These are phyloP conservation scores for Mongoloraphidia duomilia DNA, from an alignment of 2,888 invertebrate genomes.

Conservation along the genomic window DNA sequence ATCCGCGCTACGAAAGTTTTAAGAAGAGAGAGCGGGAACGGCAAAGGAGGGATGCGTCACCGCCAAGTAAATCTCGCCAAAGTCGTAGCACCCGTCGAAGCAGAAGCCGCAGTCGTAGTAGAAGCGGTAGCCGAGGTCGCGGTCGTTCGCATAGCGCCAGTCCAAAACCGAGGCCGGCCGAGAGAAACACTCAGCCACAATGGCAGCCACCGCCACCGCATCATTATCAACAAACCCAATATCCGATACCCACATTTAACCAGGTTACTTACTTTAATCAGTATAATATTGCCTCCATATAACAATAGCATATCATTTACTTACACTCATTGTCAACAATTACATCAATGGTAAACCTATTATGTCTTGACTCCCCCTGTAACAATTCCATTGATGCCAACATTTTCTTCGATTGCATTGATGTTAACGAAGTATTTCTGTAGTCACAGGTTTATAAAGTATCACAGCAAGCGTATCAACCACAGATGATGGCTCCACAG, in stretches of 20 bases:
- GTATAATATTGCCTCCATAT: too few relatives aligned
- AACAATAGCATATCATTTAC: too few relatives aligned
- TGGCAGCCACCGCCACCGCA: background rate
- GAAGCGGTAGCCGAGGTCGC: constrained; percentile 1
- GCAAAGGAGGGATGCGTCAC: background rate
- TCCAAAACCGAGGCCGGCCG: background rate
- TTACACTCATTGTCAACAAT: too few relatives aligned
- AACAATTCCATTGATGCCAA: too few relatives aligned
- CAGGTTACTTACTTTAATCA: background rate
- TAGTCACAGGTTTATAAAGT: too few relatives aligned
- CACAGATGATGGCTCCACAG: too few relatives aligned
- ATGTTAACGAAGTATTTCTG: too few relatives aligned
- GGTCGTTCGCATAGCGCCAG: background rate
- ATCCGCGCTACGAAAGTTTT: background rate
- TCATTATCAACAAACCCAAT: background rate
- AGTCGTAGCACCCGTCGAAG: constrained; percentile 9
- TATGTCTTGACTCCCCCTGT: too few relatives aligned
- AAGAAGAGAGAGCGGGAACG: constrained; percentile 14
- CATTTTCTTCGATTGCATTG: too few relatives aligned
- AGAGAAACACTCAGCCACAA: background rate
- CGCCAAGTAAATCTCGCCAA: background rate
- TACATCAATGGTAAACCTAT: too few relatives aligned
- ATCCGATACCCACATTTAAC: background rate
- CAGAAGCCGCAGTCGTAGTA: constrained; percentile 16
- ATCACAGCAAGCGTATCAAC: too few relatives aligned